phyloP scores from a whole-genome alignment of 2,888 invertebrate species.

The Pteria penguin region DNA sequence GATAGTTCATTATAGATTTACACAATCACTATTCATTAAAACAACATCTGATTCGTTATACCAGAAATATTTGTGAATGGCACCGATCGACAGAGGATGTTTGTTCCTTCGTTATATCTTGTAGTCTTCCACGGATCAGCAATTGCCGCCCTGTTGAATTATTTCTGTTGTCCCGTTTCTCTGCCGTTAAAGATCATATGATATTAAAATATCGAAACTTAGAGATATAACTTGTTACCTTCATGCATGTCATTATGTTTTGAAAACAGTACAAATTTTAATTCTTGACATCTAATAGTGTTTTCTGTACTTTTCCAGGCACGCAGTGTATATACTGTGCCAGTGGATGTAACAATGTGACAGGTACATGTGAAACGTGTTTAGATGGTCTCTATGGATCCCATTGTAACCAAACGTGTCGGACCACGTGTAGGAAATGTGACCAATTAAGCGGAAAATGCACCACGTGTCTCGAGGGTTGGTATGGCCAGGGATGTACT shows the following conservation, averaged over 20 bases:
- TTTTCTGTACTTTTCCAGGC: not conserved
- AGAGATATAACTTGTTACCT: not conserved
- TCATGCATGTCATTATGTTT: not conserved
- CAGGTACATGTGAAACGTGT: conserved; percentile 13
- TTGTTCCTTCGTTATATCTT: too few species aligned
- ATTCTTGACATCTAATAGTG: not conserved
- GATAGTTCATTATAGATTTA: too few species aligned
- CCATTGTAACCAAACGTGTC: not conserved
- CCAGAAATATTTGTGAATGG: too few species aligned
- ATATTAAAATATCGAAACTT: too few species aligned
- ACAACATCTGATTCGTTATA: too few species aligned
- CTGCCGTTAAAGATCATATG: too few species aligned
- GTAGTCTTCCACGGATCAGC: too few species aligned
- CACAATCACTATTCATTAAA: too few species aligned
- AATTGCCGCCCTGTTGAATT: too few species aligned
- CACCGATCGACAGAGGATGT: too few species aligned
- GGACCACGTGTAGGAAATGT: conserved; percentile 12
- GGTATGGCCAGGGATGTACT: conserved; percentile 18
- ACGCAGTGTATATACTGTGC: conserved; percentile 13
- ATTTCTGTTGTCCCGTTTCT: too few species aligned
- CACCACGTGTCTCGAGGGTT: conserved; percentile 10
- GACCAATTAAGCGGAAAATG: conserved; percentile 1
- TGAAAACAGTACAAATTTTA: not conserved
- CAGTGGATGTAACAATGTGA: conserved; percentile 5
- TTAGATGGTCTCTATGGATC: not conserved